These are phyloP conservation scores for Eleginops maclovinus DNA, from an alignment of 2,113 vertebrate species.

Conservation along the genomic window DNA sequence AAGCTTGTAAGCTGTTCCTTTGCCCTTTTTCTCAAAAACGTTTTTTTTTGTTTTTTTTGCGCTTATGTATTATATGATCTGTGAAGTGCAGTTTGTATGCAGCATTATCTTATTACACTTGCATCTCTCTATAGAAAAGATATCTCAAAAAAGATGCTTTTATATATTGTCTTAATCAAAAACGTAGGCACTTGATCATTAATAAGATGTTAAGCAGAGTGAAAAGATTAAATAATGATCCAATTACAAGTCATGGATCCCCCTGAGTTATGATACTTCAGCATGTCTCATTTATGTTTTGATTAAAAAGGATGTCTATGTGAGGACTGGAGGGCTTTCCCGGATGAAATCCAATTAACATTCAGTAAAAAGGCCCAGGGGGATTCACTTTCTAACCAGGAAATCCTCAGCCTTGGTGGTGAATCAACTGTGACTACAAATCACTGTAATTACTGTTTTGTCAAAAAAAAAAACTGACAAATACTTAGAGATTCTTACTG, in stretches of 20 bases:
- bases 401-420: conserved; percentile 36
- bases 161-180: conserved; percentile 20
- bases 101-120: neutral
- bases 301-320: conserved; percentile 71
- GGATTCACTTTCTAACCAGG: conserved; percentile 53
- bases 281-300: conserved; percentile 71
- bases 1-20: too few relatives aligned
- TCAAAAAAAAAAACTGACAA: conserved; percentile 7
- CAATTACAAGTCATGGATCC: conserved; percentile 58
- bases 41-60: too few relatives aligned
- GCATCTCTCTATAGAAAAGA: neutral
- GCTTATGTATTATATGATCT: too few relatives aligned
- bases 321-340: conserved; percentile 58
- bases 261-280: conserved; percentile 58
- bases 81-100: too few relatives aligned
- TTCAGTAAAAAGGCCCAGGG: conserved; percentile 56
- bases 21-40: too few relatives aligned
- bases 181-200: conserved; percentile 38
- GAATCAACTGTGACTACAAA: conserved; percentile 15
- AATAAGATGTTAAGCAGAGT: conserved; percentile 49
- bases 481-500: neutral
- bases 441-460: conserved; percentile 19
- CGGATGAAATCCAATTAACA: conserved; percentile 71
- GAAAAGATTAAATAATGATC: conserved; percentile 62
- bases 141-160: neutral